A percentile compares a stretch with the other conserved stretches of the same genome.
These are phyloP conservation scores for Dioctria rufipes DNA, from an alignment of 2,888 invertebrate species.

Conservation along the genomic window DNA sequence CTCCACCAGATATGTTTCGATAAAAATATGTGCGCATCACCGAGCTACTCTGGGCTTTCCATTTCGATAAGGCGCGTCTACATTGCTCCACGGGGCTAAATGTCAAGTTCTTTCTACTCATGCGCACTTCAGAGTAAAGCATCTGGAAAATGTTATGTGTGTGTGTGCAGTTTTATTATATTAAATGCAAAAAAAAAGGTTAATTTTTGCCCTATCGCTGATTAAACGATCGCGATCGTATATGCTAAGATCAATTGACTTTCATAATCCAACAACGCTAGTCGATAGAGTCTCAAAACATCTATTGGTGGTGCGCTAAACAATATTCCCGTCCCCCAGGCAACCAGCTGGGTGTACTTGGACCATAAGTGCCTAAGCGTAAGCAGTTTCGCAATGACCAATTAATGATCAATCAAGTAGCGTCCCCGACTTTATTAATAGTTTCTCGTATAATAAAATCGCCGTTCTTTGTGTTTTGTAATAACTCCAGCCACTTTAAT, in stretches of 20 bases:
- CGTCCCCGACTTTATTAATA: slow-evolving; percentile 29
- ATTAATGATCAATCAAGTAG: slow-evolving; percentile 48
- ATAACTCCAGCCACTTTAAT: neutral
- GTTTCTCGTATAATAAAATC: slow-evolving; percentile 28
- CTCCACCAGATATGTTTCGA: slow-evolving; percentile 13
- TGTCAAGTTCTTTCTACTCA: slow-evolving; percentile 19
- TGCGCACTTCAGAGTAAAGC: neutral
- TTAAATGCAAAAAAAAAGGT: neutral
- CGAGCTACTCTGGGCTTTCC: slow-evolving; percentile 10
- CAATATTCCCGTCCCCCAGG: too few relatives aligned
- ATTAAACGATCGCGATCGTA: slow-evolving; percentile 36
- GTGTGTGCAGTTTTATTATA: neutral
- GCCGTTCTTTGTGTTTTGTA: slow-evolving; percentile 7
- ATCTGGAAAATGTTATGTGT: neutral
- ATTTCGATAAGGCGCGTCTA: slow-evolving; percentile 38
- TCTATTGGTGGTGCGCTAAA: neutral
- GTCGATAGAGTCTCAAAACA: neutral
- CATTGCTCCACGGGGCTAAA: slow-evolving; percentile 14
- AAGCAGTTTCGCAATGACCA: slow-evolving; percentile 40
- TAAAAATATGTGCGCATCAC: slow-evolving; percentile 18
- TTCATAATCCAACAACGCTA: slow-evolving; percentile 13
- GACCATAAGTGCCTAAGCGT: neutral
- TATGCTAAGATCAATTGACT: slow-evolving; percentile 14
- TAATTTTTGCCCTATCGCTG: neutral
- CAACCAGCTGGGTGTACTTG: neutral